A percentile compares a stretch with the other conserved stretches of the same genome.
These are phyloP conservation scores for Hoplostethus atlanticus DNA, from an alignment of 2,797 vertebrate genomes.

Conservation along the genomic window DNA sequence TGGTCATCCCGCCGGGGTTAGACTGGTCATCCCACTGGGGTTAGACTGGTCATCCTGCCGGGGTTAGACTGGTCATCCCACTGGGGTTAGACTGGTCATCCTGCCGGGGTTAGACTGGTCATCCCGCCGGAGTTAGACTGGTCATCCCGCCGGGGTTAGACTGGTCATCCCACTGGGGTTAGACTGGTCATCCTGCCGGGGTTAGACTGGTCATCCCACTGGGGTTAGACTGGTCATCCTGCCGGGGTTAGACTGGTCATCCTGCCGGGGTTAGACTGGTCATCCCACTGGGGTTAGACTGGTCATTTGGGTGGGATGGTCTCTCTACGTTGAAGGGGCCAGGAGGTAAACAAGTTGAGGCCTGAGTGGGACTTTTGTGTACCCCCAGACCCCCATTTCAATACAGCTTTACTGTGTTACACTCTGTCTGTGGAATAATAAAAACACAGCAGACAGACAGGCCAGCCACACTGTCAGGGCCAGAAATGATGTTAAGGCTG, in stretches of 20 bases:
- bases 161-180: no score
- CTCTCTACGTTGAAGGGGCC: constrained; percentile 14
- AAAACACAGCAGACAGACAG: constrained; percentile 2
- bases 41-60: no score
- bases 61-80: no score
- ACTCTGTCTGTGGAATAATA: constrained; percentile 1
- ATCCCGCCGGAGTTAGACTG: no score
- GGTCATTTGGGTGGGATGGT: background rate
- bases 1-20: no score
- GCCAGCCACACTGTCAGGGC: background rate
- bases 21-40: no score
- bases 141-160: no score
- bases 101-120: no score
- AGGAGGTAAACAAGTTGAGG: background rate
- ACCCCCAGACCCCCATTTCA: background rate
- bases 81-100: no score
- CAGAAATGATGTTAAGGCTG: background rate
- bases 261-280: background rate
- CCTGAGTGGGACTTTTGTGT: constrained; percentile 4
- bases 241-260: no score
- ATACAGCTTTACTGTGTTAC: background rate
- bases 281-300: no score
- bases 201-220: background rate
- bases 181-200: no score
- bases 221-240: background rate